Percentiles rank a stretch among this genome's conserved stretches.
Conservation (phyloP, 2,888 invertebrate species). For the Ennomos erosarius region DNA sequence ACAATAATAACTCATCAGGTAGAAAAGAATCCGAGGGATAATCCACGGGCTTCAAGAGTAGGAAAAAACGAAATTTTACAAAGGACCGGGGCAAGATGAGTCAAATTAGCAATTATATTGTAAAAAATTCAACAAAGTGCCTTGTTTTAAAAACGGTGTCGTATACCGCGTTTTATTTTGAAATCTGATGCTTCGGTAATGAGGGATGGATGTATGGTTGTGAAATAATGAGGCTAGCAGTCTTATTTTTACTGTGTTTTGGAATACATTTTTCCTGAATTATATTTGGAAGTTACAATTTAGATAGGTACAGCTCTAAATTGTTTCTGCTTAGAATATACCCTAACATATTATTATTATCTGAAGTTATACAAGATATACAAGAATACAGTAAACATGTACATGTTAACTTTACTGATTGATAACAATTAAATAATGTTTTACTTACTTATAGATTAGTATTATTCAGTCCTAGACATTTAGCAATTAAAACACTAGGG, state of each 20-base stretch:
- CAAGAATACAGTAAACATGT: no score
- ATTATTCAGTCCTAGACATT: no score
- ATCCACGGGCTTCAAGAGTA: constrained; percentile 72
- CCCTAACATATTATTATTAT: no score
- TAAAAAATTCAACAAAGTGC: constrained; percentile 58
- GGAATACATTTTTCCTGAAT: not conserved
- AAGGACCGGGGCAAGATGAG: constrained; percentile 48
- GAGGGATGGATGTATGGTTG: constrained; percentile 42
- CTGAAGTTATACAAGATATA: no score
- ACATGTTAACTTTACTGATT: no score
- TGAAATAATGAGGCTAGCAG: constrained; percentile 22
- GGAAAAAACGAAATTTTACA: constrained; percentile 54
- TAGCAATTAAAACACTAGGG: no score
- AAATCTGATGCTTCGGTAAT: constrained; percentile 45
- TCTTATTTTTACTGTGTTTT: constrained; percentile 31
- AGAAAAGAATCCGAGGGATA: constrained; percentile 55
- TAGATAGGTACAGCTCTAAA: no score
- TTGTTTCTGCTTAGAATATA: no score
- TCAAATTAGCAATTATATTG: constrained; percentile 80
- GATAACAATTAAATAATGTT: no score
- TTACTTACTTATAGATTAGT: no score
- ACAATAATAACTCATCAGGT: constrained; percentile 77
- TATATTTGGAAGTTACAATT: no score
- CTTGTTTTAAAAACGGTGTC: constrained; percentile 67
- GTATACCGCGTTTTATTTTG: constrained; percentile 61